A percentile compares a stretch with the other conserved stretches of the same genome.
These are phyloP conservation scores for Drosophila seguyi DNA, from an alignment of 1,140 invertebrate species.

Conservation along the genomic window DNA sequence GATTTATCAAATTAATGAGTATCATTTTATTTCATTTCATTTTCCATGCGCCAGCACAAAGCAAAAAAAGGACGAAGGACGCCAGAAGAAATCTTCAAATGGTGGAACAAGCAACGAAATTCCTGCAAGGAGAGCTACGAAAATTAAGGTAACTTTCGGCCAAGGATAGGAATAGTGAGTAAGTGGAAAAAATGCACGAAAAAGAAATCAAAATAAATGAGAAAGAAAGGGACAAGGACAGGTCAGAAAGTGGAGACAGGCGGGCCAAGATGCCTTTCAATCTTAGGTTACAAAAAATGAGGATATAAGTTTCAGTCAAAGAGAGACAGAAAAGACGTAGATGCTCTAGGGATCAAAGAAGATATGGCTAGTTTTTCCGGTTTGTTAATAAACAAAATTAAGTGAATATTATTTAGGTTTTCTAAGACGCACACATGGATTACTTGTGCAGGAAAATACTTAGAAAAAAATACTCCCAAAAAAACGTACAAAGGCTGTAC, in stretches of 20 bases:
- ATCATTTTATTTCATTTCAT: constrained; percentile 84
- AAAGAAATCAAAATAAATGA: constrained; percentile 62
- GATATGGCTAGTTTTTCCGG: not conserved
- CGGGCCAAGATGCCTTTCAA: constrained; percentile 14
- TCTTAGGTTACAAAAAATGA: constrained; percentile 8
- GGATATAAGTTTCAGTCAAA: constrained; percentile 6
- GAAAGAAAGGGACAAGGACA: constrained; percentile 59
- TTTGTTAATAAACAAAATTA: not conserved
- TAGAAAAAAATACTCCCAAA: no score
- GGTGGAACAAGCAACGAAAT: constrained; percentile 31
- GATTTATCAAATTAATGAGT: constrained; percentile 84
- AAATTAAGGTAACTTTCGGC: constrained; percentile 69
- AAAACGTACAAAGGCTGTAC: no score
- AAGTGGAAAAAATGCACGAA: constrained; percentile 29
- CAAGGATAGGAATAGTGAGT: constrained; percentile 2
- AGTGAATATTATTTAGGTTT: no score
- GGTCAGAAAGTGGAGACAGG: constrained; percentile 32
- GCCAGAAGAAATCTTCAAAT: constrained; percentile 37
- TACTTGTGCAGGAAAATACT: no score
- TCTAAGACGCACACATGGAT: no score
- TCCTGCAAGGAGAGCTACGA: constrained; percentile 33
- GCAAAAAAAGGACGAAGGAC: constrained; percentile 12
- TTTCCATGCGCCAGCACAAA: constrained; percentile 74
- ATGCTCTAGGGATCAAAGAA: not conserved
- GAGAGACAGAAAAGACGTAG: not conserved